Percentiles rank a stretch among this genome's conserved stretches.
Evolutionary conservation across 2,797 vertebrate genomes (phyloP).

Genomic region (Coluber constrictor): DNA sequence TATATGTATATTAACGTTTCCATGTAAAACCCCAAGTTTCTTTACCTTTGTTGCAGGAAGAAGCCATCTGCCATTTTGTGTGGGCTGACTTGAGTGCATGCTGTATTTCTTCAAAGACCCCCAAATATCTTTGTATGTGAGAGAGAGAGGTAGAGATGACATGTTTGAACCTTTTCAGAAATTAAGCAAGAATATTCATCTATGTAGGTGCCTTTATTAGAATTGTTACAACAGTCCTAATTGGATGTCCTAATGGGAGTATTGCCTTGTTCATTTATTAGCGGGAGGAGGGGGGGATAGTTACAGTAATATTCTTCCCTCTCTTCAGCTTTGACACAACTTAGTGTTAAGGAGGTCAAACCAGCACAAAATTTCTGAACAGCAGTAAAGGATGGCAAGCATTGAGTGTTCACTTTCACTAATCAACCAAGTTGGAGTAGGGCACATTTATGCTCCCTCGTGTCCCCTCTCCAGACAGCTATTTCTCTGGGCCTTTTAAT

Average conservation of each 20-base stretch:
- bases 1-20: not conserved
- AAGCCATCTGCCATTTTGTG: not conserved
- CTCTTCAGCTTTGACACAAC: not conserved
- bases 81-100: not conserved
- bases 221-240: not conserved
- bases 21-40: not conserved
- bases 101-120: not conserved
- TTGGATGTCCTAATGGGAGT: not conserved
- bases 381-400: not conserved
- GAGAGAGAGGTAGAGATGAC: not conserved
- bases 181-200: not conserved
- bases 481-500: not conserved
- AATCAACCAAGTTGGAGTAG: not conserved
- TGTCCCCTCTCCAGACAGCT: not conserved
- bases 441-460: not conserved
- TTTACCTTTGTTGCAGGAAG: not conserved
- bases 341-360: not conserved
- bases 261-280: not conserved
- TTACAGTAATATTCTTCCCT: not conserved
- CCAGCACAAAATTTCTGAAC: not conserved
- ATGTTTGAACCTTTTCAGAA: not conserved
- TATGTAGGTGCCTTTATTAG: not conserved
- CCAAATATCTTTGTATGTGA: not conserved
- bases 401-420: not conserved
- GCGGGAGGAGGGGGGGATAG: not conserved